phyloP scores from a whole-genome alignment of 2,797 vertebrate genomes.

The Cheirogaleus major region DNA sequence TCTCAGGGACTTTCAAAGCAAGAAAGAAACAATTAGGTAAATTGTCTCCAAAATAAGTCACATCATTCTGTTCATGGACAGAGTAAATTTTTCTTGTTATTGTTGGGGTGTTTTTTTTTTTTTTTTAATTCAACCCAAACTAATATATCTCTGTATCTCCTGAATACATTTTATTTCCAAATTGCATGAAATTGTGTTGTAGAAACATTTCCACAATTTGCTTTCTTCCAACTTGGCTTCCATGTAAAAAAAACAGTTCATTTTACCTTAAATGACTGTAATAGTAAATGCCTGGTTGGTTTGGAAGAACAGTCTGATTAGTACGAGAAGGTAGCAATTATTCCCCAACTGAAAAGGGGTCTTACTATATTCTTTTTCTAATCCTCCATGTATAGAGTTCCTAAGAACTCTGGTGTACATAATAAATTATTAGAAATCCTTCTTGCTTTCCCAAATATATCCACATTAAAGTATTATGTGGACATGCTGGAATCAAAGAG shows the following conservation, averaged over 20 bases:
- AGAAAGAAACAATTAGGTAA: conserved; percentile 5
- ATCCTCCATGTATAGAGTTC: background rate
- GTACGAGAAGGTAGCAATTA: background rate
- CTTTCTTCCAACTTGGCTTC: conserved; percentile 49
- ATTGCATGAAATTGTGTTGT: conserved; percentile 27
- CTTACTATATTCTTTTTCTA: background rate
- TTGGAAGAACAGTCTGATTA: background rate
- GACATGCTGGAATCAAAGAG: background rate
- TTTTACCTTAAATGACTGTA: conserved; percentile 64
- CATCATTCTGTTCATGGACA: background rate
- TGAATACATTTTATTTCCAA: conserved; percentile 42
- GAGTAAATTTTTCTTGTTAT: background rate
- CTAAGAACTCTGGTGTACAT: background rate
- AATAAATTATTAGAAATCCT: background rate
- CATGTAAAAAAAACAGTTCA: conserved; percentile 5
- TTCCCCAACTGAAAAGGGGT: background rate
- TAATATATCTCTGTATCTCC: conserved; percentile 12
- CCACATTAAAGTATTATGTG: background rate
- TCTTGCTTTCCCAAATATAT: background rate
- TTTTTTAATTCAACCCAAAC: background rate
- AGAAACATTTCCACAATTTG: conserved; percentile 29
- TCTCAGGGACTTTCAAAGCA: background rate
- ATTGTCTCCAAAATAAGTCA: conserved; percentile 31
- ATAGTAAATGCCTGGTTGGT: background rate
- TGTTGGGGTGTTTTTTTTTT: background rate